These are phyloP conservation scores for Gopherus evgoodei DNA, from an alignment of 2,113 vertebrate species.

Conservation along the genomic window DNA sequence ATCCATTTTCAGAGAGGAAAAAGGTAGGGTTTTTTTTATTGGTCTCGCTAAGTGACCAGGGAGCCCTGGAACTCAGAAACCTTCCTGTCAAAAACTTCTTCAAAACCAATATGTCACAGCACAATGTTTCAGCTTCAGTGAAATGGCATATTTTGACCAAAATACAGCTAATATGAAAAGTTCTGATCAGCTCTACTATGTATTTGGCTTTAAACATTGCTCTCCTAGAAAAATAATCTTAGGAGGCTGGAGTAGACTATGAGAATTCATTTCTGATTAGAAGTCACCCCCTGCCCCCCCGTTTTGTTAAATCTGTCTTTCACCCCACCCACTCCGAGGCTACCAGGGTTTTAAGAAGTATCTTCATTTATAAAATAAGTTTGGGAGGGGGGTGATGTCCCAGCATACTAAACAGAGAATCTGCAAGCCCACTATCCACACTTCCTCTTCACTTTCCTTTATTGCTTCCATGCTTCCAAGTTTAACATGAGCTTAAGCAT, in stretches of 20 bases:
- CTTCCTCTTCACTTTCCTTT: background rate
- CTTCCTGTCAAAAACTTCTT: background rate
- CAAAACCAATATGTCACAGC: background rate
- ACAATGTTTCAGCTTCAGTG: background rate
- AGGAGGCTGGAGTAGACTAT: background rate
- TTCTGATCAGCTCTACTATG: background rate
- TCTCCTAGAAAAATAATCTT: background rate
- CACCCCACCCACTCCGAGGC: background rate
- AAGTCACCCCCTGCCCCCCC: background rate
- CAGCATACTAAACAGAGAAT: background rate
- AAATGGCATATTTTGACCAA: background rate
- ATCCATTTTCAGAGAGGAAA: accelerated
- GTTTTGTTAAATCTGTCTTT: background rate
- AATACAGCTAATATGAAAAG: background rate
- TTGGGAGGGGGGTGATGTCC: background rate
- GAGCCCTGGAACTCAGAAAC: background rate
- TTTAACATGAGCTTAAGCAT: background rate
- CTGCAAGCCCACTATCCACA: background rate
- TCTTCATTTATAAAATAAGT: background rate
- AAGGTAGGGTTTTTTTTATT: background rate
- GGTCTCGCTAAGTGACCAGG: background rate
- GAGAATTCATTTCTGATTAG: background rate
- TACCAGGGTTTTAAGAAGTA: background rate
- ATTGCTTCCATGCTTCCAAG: background rate
- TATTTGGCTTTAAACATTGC: background rate